Evolutionary conservation across 2,113 vertebrate genomes (phyloP).

Genomic region (Tyrannus savana): DNA sequence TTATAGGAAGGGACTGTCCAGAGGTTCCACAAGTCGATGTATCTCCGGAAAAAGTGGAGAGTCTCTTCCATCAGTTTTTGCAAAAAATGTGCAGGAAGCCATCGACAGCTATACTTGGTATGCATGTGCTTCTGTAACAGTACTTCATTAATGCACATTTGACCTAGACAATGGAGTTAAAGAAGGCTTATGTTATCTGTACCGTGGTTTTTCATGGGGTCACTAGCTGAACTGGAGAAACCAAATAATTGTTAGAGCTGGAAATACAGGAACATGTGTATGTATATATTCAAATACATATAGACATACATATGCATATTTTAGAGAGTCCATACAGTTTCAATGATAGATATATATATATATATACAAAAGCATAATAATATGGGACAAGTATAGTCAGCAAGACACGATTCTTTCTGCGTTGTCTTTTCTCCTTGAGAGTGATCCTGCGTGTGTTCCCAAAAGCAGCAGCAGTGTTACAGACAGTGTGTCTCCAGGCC

Average conservation of each 20-base stretch:
- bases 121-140: background rate
- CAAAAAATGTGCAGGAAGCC: slow-evolving; percentile 68
- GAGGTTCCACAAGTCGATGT: background rate
- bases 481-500: too few relatives aligned
- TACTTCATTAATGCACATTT: background rate
- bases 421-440: too few relatives aligned
- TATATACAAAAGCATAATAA: background rate
- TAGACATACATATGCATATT: background rate
- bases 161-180: background rate
- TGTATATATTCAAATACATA: background rate
- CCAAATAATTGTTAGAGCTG: background rate
- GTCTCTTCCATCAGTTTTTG: slow-evolving; percentile 66
- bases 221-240: background rate
- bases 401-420: too few relatives aligned
- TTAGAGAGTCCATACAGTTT: background rate
- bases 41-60: slow-evolving; percentile 46
- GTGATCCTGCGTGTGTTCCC: too few relatives aligned
- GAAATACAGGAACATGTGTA: background rate
- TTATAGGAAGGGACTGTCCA: slow-evolving; percentile 72
- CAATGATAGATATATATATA: background rate
- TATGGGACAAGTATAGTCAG: background rate
- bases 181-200: background rate
- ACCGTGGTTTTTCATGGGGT: background rate
- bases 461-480: too few relatives aligned
- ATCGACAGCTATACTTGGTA: slow-evolving; percentile 73